Evolutionary conservation across 2,113 vertebrate genomes (phyloP), one percentile per base, ranked within the genome.

Genomic region (Neolamprologus fasciatus): DNA sequence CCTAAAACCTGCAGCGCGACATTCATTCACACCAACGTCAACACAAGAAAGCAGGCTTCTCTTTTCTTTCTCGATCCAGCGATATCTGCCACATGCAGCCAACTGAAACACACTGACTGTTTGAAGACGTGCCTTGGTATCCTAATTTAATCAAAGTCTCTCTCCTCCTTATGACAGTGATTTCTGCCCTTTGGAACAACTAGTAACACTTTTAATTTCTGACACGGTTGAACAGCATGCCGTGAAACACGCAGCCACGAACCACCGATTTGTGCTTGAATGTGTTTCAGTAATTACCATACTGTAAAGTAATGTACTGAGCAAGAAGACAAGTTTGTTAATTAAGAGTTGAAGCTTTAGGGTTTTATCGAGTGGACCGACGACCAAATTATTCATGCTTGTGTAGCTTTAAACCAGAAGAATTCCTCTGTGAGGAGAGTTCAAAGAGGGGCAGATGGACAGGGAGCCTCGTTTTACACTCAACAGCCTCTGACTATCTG

Each of bases 391-490:
- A 91, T 88, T 86, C 83, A 87, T 81, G 68, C 88, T 35, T 61
- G 73, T 86, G 50, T 58, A 63, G 84, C 84, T 86, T 80, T 68
- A 80, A 82, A 91, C 26, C 76, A 85, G 47, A 45, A 63, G 55
- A 82, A 82, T 63, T 76, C 86, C 90, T 89, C 42, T 80, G 81
- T 71, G 84, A 91, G 54, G 45, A 53, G n/a, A 53, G 85, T 83
- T 93, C 85, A 91, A 54, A 84, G 80, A 87, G 54, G 78, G 50
- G 53, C 93, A 94, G 93, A 91, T 93, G 91, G 93, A 89, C 88
- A 79, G 86, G 82, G 88, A 92, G 85, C 33, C 50, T 87, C 23
- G 28, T 53, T 78, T 83, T 19, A 68, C 80, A 73, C 81, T 73
- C 83, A 71, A 28, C 87, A 87, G 87, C 58, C 55, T 84, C 85